Conservation (phyloP, 2,797 vertebrate genomes). For the Cyprinodon diabolis region DNA sequence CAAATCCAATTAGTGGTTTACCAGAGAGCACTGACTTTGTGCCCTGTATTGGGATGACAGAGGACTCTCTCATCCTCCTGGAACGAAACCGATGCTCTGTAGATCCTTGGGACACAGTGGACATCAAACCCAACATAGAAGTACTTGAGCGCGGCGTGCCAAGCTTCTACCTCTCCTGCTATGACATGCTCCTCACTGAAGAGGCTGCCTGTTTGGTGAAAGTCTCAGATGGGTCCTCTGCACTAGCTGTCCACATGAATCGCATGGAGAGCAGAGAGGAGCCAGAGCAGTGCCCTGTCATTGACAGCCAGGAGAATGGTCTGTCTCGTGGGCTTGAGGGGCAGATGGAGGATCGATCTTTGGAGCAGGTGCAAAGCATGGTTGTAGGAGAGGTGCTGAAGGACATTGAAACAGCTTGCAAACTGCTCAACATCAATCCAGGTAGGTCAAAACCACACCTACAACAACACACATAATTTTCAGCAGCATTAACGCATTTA, state of each 20-base stretch:
- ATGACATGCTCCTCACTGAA: constrained; percentile 90
- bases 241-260: constrained; percentile 35
- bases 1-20: constrained; percentile 83
- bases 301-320: constrained; percentile 94
- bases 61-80: constrained; percentile 75
- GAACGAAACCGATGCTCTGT: constrained; percentile 73
- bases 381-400: constrained; percentile 98
- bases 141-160: constrained; percentile 83
- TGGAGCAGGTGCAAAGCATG: constrained; percentile 98
- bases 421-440: constrained; percentile 94
- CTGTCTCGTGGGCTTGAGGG: constrained; percentile 84
- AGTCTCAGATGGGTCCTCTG: constrained; percentile 68
- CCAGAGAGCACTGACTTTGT: constrained; percentile 65
- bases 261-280: constrained; percentile 70
- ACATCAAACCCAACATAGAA: constrained; percentile 79
- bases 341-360: constrained; percentile 90
- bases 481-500: not conserved
- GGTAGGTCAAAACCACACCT: constrained; percentile 77
- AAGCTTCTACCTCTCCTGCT: constrained; percentile 89
- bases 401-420: constrained; percentile 97
- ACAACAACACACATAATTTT: constrained; percentile 6
- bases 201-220: constrained; percentile 86
- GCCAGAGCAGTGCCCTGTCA: constrained; percentile 90
- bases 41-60: constrained; percentile 73
- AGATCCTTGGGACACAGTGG: constrained; percentile 79